These are phyloP conservation scores for Cotesia vestalis DNA, from an alignment of 1,140 invertebrate genomes.

Conservation along the genomic window DNA sequence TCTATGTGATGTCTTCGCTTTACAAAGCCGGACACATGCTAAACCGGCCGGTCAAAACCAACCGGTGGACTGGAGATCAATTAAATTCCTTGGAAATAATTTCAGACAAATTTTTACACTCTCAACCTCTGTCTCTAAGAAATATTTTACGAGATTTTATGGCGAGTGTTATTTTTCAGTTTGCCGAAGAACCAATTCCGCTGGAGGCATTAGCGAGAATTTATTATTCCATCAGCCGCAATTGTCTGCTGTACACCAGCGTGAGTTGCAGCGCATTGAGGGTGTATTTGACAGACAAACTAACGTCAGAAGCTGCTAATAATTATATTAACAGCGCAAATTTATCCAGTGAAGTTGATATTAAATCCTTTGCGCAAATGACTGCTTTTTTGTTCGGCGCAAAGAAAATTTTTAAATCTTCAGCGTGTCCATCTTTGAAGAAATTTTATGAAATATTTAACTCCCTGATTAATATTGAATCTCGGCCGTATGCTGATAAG, in stretches of 20 bases:
- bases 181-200: background rate
- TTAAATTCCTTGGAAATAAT: constrained; percentile 29
- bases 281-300: constrained; percentile 44
- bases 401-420: too few relatives aligned
- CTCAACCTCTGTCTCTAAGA: constrained; percentile 44
- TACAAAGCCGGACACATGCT: constrained; percentile 15
- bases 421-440: too few relatives aligned
- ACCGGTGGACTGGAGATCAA: constrained; percentile 38
- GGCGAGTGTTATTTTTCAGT: constrained; percentile 39
- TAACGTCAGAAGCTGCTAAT: constrained; percentile 48
- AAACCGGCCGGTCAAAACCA: constrained; percentile 14
- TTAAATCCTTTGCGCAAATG: too few relatives aligned
- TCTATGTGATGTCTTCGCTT: constrained; percentile 50
- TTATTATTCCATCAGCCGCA: constrained; percentile 9
- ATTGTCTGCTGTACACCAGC: constrained; percentile 54
- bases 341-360: constrained; percentile 24
- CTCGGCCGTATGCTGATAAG: constrained; percentile 35
- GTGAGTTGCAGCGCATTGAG: too few relatives aligned
- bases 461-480: too few relatives aligned
- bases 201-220: constrained; percentile 6
- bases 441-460: too few relatives aligned
- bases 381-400: too few relatives aligned
- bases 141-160: constrained; percentile 46
- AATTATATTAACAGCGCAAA: constrained; percentile 39
- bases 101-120: constrained; percentile 44